A percentile compares a stretch with the other conserved stretches of the same genome.
phyloP scores from a whole-genome alignment of 2,888 invertebrate genomes.

The Stomorhina lunata region DNA sequence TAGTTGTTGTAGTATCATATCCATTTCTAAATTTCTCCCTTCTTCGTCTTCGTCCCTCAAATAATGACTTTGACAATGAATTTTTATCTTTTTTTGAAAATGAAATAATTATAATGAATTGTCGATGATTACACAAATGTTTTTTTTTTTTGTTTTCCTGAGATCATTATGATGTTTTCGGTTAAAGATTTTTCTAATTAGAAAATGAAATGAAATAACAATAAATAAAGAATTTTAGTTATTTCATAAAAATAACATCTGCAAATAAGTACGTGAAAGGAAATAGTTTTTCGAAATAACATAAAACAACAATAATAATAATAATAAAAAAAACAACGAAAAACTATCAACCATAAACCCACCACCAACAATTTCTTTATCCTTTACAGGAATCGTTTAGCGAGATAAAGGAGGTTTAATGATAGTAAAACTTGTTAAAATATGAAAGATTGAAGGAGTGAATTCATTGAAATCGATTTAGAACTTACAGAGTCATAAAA shows the following conservation, averaged over 20 bases:
- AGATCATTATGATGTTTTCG: slow-evolving; percentile 5
- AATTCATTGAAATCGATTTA: not conserved
- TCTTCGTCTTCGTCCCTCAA: no score
- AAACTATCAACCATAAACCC: not conserved
- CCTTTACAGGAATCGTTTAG: no score
- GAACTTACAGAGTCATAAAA: no score
- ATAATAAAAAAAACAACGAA: not conserved
- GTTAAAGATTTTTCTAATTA: slow-evolving; percentile 56
- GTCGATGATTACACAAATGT: not conserved
- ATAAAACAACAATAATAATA: no score
- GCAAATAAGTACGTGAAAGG: slow-evolving; percentile 26
- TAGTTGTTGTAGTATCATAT: no score
- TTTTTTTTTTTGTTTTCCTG: no score
- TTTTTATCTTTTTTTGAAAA: no score
- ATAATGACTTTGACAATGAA: no score
- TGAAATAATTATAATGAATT: slow-evolving; percentile 4
- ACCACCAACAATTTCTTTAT: slow-evolving; percentile 6
- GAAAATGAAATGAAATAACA: slow-evolving; percentile 46
- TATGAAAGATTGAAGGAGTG: not conserved
- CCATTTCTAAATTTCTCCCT: no score
- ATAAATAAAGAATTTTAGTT: slow-evolving; percentile 33
- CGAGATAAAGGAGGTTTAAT: no score
- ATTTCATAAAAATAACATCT: slow-evolving; percentile 52
- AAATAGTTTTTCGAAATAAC: not conserved
- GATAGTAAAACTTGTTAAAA: no score